Evolutionary conservation across 2,888 invertebrate genomes (phyloP).

Genomic region (Philereme vetulata): DNA sequence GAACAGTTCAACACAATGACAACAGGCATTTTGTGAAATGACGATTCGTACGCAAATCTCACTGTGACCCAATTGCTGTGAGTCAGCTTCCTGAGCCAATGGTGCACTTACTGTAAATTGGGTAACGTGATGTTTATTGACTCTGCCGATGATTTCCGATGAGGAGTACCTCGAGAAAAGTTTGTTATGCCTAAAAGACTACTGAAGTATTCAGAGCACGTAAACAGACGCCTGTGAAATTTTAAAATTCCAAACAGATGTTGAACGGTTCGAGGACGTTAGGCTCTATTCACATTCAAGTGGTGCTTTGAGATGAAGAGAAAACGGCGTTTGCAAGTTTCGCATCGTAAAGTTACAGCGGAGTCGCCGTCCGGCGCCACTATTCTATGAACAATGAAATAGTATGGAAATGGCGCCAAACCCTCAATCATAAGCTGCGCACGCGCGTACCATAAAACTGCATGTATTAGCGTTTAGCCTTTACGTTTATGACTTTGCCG

Average conservation of each 20-base stretch:
- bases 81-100: conserved; percentile 62
- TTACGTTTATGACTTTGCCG: conserved; percentile 50
- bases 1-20: conserved; percentile 4
- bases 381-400: conserved; percentile 80
- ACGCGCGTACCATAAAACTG: conserved; percentile 63
- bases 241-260: conserved; percentile 64
- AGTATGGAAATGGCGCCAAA: conserved; percentile 74
- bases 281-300: conserved; percentile 60
- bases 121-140: conserved; percentile 65
- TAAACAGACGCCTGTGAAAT: conserved; percentile 61
- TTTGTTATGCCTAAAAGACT: conserved; percentile 46
- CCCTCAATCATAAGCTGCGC: conserved; percentile 69
- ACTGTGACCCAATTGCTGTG: conserved; percentile 45
- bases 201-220: conserved; percentile 55
- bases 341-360: conserved; percentile 74
- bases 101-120: conserved; percentile 61
- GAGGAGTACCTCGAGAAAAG: conserved; percentile 42
- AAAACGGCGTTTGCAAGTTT: conserved; percentile 65
- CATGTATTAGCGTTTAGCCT: conserved; percentile 52
- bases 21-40: conserved; percentile 43
- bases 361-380: conserved; percentile 73
- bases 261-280: conserved; percentile 51
- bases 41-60: conserved; percentile 56
- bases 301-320: conserved; percentile 57
- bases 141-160: conserved; percentile 59